A percentile compares a stretch with the other conserved stretches of the same genome.
Conservation (phyloP, 2,888 invertebrate species). For the Andrena marginata region DNA sequence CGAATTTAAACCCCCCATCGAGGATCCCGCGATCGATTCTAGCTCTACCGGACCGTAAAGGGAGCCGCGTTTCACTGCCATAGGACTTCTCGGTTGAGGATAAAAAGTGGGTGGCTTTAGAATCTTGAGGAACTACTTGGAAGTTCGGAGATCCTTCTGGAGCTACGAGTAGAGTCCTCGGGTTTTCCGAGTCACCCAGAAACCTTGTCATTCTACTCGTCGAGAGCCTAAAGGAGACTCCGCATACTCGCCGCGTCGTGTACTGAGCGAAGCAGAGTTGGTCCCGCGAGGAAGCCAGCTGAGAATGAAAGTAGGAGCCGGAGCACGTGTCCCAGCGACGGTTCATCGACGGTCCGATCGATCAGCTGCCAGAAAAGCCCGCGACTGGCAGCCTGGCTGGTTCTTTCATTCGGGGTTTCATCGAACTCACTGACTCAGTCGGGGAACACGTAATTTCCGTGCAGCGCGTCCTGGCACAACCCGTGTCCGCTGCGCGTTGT, state of each 20-base stretch:
- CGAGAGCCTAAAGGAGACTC: not conserved
- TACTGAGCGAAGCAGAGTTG: no score
- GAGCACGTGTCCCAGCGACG: constrained; percentile 2
- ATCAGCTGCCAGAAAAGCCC: constrained; percentile 52
- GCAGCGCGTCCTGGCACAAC: constrained; percentile 53
- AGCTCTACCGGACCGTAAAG: no score
- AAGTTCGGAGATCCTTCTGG: no score
- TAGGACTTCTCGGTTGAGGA: no score
- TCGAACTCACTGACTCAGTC: constrained; percentile 65
- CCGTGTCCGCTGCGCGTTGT: constrained; percentile 13
- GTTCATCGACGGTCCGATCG: constrained; percentile 54
- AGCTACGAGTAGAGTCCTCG: no score
- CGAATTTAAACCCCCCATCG: not conserved
- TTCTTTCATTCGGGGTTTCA: constrained; percentile 62
- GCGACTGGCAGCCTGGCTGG: constrained; percentile 36
- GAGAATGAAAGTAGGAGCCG: not conserved
- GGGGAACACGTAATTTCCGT: constrained; percentile 64
- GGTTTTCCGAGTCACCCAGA: no score
- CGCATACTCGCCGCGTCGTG: no score
- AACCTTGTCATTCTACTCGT: no score
- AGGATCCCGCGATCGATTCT: constrained; percentile 38
- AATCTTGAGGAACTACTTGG: no score
- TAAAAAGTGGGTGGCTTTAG: no score
- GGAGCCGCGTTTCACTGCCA: no score
- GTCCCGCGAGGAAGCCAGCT: no score